Evolutionary conservation across 2,797 vertebrate genomes (phyloP), one percentile per base, ranked within the genome.

Genomic region (Spheniscus humboldti): DNA sequence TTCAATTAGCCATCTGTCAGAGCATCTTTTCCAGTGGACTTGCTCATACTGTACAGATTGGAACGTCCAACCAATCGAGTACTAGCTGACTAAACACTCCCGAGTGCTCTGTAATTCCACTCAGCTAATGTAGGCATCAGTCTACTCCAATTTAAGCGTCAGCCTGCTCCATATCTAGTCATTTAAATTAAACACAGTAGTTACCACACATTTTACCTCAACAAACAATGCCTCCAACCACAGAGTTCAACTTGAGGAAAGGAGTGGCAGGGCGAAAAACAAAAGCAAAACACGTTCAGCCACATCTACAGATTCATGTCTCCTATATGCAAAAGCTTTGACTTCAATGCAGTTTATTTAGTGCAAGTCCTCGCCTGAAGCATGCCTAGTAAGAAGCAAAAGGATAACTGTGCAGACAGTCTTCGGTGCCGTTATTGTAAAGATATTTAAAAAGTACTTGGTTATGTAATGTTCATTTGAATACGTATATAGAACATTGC

Each of bases 1-100:
- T 94, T 95, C 80, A 96, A 57, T 96, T 97, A 93, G 52, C 39
- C 74, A 85, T 94, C 88, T 97, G 88, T 97, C 92, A 89, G 47
- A 94, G 63, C 73, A 90, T 45, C 86, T 94, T 94, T 97, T 95
- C 93, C 93, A 82, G 50, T 86, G 90, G 82, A 88, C 90, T 82
- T 92, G 67, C 18, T 93, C 33, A 8, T 24, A 60, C 48, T 47
- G 18, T 50, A 63, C 81, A 86, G 30, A 92, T 39, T 73, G 73
- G 69, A 97, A 73, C 2, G 4, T 77, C 82, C 85, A 96, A 18
- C 62, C 0, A 2, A 82, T 47, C 0, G 0, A 86, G 87, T 39
- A 24, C 69, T 79, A 63, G 67, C 59, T 64, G 81, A 77, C 62
- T 59, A 35, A 86, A 66, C 63, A 13, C 25, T 78, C 76, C 55